A percentile compares a stretch with the other conserved stretches of the same genome.
These are phyloP conservation scores for Trogon surrucura DNA, from an alignment of 2,113 vertebrate species.

Conservation along the genomic window DNA sequence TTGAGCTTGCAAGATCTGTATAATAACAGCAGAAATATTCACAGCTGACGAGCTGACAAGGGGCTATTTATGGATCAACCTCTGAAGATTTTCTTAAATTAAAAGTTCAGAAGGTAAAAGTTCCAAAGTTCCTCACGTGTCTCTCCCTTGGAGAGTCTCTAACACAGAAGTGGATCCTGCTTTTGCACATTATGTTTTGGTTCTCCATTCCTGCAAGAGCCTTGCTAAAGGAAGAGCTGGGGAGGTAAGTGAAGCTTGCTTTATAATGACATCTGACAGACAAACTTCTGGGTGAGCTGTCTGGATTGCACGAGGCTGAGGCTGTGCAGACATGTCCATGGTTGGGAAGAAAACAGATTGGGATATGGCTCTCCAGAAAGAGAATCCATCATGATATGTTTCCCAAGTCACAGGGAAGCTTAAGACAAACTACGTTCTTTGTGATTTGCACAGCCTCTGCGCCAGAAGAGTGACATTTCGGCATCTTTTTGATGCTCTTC, in stretches of 20 bases:
- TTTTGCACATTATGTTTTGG: background rate
- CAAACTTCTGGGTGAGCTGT: background rate
- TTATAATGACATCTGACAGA: background rate
- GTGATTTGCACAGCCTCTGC: background rate
- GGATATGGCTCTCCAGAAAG: background rate
- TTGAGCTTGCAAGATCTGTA: constrained; percentile 25
- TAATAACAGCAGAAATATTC: constrained; percentile 50
- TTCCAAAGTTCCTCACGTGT: background rate
- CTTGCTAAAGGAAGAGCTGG: background rate
- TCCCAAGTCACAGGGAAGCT: background rate
- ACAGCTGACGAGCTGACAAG: constrained; percentile 35
- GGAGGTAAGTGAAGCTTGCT: background rate
- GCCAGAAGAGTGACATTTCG: background rate
- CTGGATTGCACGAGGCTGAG: background rate
- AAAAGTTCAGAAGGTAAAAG: constrained; percentile 2
- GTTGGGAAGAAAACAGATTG: background rate
- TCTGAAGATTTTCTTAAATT: background rate
- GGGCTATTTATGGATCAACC: constrained; percentile 45
- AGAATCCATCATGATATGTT: accelerated
- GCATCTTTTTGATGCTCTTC: background rate
- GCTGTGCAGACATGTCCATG: background rate
- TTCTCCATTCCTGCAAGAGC: background rate
- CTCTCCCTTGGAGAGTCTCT: background rate
- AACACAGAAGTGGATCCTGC: too few relatives aligned
- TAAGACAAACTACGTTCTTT: background rate